Evolutionary conservation across 2,113 vertebrate genomes (phyloP), one percentile per base, ranked within the genome.

Genomic region (Oncorhynchus kisutch): DNA sequence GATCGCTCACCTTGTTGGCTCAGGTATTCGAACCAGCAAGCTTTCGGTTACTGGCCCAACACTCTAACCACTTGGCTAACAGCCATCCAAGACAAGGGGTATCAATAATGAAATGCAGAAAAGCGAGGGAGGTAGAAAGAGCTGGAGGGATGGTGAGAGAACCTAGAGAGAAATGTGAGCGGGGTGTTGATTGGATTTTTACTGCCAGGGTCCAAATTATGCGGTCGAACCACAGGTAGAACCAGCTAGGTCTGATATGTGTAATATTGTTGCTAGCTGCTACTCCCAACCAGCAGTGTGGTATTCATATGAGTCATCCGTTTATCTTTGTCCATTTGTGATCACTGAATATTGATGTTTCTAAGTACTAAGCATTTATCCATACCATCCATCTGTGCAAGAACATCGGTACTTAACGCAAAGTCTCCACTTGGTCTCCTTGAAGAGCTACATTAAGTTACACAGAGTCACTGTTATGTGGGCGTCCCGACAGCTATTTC

Each of bases 241-340:
- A 67, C 11, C 27, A 73, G 20, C 11, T 27, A 9, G 20, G 73
- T 34, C 57, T 22, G 22, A 24, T 65, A 83, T 27, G 78, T 85
- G 84, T 71, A 54, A 84, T 76, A 82, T 80, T 76, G 51, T 34
- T 77, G 82, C 75, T 83, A 57, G 45, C 48, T 75, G 84, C 74
- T 83, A 48, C 77, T 67, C 81, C 60, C 79, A 67, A 72, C 31
- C 71, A 74, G 64, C 34, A 25, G 16, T 20, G 59, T 25, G 14
- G 31, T 45, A 45, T 27, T 22, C 60, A 9, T 49, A 20, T 65
- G 72, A 14, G n/a, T 77, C 16, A 12, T 27, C 5, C 18, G 16
- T 68, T 16, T 39, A n/a, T 72, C 18, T 69, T 12, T 31, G 60
- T 64, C n/a, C 24, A 25, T 64, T 7, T 24, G 8, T n/a, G n/a